Conservation (phyloP, 2,113 vertebrate species). For the Acinonyx jubatus region DNA sequence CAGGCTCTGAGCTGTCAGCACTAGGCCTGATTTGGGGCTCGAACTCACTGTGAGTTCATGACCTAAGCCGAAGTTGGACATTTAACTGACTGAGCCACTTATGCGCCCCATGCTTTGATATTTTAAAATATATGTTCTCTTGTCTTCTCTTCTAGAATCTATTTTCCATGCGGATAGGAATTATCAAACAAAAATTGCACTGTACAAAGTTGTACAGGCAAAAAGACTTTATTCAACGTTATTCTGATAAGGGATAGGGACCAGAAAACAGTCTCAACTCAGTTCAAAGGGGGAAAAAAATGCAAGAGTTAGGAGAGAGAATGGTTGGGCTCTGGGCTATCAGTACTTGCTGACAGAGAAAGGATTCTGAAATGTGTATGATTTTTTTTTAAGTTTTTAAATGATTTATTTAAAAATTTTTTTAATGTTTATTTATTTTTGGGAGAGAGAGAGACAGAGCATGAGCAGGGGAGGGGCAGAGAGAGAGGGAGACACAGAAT, state of each 20-base stretch:
- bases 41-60: too few species aligned
- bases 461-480: too few species aligned
- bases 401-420: not conserved
- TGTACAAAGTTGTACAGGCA: not conserved
- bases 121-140: not conserved
- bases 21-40: too few species aligned
- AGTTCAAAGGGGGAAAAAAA: not conserved
- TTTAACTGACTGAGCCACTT: too few species aligned
- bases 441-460: too few species aligned
- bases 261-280: not conserved
- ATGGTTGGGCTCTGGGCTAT: accelerated
- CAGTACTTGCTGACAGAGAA: not conserved
- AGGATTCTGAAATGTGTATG: not conserved
- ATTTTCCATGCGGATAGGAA: not conserved
- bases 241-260: not conserved
- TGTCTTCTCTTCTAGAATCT: not conserved
- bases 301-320: not conserved
- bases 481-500: too few species aligned
- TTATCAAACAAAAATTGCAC: not conserved
- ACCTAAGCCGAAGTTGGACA: too few species aligned
- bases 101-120: not conserved
- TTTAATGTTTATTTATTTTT: too few species aligned
- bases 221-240: not conserved
- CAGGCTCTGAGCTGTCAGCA: too few species aligned
- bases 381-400: not conserved